Evolutionary conservation across 2,888 invertebrate genomes (phyloP).

Genomic region (Phlogophora meticulosa): DNA sequence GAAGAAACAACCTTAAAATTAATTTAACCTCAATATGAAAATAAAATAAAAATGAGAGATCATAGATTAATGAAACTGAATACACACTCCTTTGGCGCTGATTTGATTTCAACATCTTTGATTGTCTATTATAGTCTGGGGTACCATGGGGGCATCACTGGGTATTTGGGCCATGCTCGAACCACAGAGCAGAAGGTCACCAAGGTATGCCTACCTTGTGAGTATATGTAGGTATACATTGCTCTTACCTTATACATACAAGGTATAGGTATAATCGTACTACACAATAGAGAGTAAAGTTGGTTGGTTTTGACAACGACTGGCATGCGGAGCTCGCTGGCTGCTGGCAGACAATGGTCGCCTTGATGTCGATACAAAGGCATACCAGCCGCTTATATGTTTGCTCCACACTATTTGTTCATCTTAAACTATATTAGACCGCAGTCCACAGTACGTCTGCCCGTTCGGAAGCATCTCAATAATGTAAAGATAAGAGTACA

Average conservation of each 20-base stretch:
- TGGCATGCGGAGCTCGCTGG: constrained; percentile 65
- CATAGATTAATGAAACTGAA: constrained; percentile 17
- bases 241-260: background rate
- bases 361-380: constrained; percentile 70
- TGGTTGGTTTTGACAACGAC: constrained; percentile 39
- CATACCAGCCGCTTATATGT: constrained; percentile 66
- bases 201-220: background rate
- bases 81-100: background rate
- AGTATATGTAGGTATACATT: background rate
- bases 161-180: background rate
- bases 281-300: constrained; percentile 30
- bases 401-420: constrained; percentile 67
- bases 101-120: constrained; percentile 18
- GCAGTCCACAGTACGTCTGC: constrained; percentile 31
- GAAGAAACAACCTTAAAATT: constrained; percentile 14
- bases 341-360: constrained; percentile 62
- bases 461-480: constrained; percentile 38
- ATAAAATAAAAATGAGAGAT: constrained; percentile 7
- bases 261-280: background rate
- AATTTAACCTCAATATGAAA: constrained; percentile 13
- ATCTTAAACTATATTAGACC: constrained; percentile 63
- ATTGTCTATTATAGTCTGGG: constrained; percentile 1
- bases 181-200: background rate
- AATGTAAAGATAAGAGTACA: constrained; percentile 41
- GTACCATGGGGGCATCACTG: background rate